Base-by-base conservation (phyloP, 2,888 invertebrate species). In the Arctia plantaginis region DNA sequence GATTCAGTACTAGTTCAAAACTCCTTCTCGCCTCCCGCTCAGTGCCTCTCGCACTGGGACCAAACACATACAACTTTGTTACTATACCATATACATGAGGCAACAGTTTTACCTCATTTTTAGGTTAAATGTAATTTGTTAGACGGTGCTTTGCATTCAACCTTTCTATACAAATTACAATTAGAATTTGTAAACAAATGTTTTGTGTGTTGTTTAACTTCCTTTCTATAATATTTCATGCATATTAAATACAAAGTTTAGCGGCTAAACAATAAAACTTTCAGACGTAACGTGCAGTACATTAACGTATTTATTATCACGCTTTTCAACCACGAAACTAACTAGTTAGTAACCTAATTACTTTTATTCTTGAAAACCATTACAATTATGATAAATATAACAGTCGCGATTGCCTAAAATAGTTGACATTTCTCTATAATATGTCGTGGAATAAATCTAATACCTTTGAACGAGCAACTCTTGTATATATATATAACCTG, bases 51-150 rank as follows among this genome's bases (percentile, higher is more conserved):
- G n/a, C 51, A 74, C 35, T 72, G 51, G 15, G 69, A 66, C 65
- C 66, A 67, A 18, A 64, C 67, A 67, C 71, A 71, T 65, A n/a
- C 71, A 65, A 77, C 84, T 83, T 82, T 83, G 85, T 83, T 72
- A 67, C 79, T 81, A 77, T 82, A 77, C 30, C 23, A 30, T 62
- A 23, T 62, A 70, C 78, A 68, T 75, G 71, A 78, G 76, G 74
- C 79, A 81, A 77, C 83, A 74, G 83, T 82, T 81, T 79, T 75
- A 70, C 76, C 69, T 77, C 79, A 82, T 76, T 84, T 83, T 84
- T 79, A 82, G 85, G 85, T 83, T 84, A 83, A 82, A 82, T 82
- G 79, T 64, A 71, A 64, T 71, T 70, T 71, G 74, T 74, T 71
- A 51, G 51, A 27, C 71, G 71, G 44, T 69, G 66, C 62, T 59